Evolutionary conservation across 2,888 invertebrate species (phyloP).

Genomic region (Nemotelus pantherinus): DNA sequence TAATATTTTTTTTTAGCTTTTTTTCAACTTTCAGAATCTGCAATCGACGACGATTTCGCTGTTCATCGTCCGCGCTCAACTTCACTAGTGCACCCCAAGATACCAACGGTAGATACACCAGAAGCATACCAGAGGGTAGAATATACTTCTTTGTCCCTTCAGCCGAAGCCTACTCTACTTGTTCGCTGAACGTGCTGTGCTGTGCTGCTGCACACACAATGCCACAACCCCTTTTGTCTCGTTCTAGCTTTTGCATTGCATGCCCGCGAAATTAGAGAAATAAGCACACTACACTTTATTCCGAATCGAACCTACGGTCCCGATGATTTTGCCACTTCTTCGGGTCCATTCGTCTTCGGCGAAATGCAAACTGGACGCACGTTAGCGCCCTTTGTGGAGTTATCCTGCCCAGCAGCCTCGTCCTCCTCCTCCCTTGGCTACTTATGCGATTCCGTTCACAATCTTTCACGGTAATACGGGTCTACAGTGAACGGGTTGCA

Average conservation of each 20-base stretch:
- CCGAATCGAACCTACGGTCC: constrained; percentile 5
- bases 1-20: too few relatives aligned
- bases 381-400: not conserved
- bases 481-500: not conserved
- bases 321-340: not conserved
- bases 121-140: constrained; percentile 27
- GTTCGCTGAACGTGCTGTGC: not conserved
- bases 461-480: constrained; percentile 4
- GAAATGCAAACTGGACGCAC: not conserved
- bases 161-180: not conserved
- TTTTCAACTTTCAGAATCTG: constrained; percentile 35
- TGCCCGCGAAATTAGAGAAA: constrained; percentile 15
- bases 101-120: constrained; percentile 25
- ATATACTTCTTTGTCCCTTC: constrained; percentile 14
- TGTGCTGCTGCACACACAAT: constrained; percentile 28
- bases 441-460: not conserved
- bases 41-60: constrained; percentile 49
- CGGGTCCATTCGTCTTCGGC: not conserved
- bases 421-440: not conserved
- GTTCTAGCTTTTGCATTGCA: constrained; percentile 17
- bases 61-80: constrained; percentile 55
- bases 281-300: constrained; percentile 24
- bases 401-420: not conserved
- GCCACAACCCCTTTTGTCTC: constrained; percentile 11
- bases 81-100: constrained; percentile 53